Evolutionary conservation across 2,113 vertebrate genomes (phyloP).

Genomic region (Nematolebias whitei): DNA sequence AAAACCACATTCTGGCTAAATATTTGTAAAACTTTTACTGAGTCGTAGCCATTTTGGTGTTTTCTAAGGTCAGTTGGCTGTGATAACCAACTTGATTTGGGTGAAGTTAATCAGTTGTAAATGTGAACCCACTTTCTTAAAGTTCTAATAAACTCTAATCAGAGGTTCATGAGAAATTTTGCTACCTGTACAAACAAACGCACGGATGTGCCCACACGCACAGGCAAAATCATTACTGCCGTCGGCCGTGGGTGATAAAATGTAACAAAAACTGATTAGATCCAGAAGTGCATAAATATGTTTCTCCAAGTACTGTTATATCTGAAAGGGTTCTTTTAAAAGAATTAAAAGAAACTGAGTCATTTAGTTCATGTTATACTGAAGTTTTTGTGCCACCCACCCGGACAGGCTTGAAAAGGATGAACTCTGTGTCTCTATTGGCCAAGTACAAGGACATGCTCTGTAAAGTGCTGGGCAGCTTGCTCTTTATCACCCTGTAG

Average conservation of each 20-base stretch:
- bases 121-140: background rate
- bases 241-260: no score
- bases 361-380: conserved; percentile 19
- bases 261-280: background rate
- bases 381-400: conserved; percentile 79
- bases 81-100: background rate
- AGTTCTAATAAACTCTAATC: no score
- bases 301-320: background rate
- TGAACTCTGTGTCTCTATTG: conserved; percentile 97
- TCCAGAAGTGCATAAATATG: background rate
- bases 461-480: conserved; percentile 89
- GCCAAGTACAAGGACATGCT: conserved; percentile 96
- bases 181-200: no score
- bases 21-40: no score
- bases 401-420: conserved; percentile 96
- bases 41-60: no score
- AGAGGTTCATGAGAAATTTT: no score
- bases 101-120: background rate
- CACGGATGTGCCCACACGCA: no score
- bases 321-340: conserved; percentile 17
- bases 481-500: conserved; percentile 93
- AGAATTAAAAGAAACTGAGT: conserved; percentile 31
- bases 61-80: background rate
- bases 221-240: no score
- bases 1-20: no score